Evolutionary conservation across 2,797 vertebrate genomes (phyloP).

Genomic region (Dicrostonyx torquatus): DNA sequence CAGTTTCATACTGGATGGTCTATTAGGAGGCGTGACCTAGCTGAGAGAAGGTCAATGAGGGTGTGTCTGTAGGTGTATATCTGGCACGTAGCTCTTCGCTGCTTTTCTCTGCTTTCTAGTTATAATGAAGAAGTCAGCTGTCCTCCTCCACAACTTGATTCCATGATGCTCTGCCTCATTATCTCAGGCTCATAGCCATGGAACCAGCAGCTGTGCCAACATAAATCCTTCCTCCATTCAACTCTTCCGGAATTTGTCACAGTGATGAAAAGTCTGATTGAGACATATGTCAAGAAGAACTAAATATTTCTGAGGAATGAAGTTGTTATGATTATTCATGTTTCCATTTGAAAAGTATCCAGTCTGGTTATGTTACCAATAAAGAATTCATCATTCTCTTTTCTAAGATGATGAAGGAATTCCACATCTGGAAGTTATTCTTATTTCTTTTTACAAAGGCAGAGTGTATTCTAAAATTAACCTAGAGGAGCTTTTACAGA

Average conservation of each 20-base stretch:
- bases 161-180: not conserved
- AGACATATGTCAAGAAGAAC: not conserved
- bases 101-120: not conserved
- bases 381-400: not conserved
- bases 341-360: not conserved
- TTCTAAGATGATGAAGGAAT: not conserved
- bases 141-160: not conserved
- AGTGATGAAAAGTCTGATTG: not conserved
- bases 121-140: not conserved
- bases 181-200: not conserved
- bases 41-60: not conserved
- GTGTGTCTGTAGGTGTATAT: not conserved
- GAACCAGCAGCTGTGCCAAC: not conserved
- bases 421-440: not conserved
- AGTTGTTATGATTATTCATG: not conserved
- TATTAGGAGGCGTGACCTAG: not conserved
- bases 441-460: not conserved
- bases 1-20: not conserved
- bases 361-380: not conserved
- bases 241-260: not conserved
- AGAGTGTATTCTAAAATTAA: slow-evolving; percentile 8
- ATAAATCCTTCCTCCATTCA: not conserved
- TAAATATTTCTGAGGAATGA: not conserved
- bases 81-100: not conserved
- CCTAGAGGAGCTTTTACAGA: not conserved